A percentile compares a stretch with the other conserved stretches of the same genome.
Conservation (phyloP, 2,113 vertebrate species). For the Otocyon megalotis region DNA sequence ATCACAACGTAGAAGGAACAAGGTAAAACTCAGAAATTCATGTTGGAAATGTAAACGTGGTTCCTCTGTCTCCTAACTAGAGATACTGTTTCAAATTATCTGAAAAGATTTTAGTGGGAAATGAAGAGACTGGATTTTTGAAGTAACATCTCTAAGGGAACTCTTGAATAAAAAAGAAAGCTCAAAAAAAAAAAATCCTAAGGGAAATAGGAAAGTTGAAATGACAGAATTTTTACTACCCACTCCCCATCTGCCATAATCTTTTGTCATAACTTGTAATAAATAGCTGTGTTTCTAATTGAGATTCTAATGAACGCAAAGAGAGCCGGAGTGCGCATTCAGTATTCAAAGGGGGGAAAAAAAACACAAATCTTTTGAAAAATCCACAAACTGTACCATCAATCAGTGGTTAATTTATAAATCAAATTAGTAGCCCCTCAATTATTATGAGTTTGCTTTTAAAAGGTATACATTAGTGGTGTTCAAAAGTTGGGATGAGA, state of each 20-base stretch:
- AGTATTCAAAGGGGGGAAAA: neutral
- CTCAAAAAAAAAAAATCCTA: conserved; percentile 19
- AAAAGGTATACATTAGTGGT: neutral
- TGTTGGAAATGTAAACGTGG: neutral
- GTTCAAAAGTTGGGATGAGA: neutral
- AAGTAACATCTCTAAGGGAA: conserved; percentile 34
- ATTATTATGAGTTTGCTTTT: neutral
- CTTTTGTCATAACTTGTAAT: conserved; percentile 60
- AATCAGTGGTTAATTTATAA: neutral
- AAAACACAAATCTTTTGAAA: neutral
- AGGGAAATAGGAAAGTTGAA: conserved; percentile 19
- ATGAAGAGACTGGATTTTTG: conserved; percentile 25
- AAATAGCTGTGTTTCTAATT: conserved; percentile 10
- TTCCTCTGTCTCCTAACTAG: neutral
- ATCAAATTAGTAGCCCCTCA: neutral
- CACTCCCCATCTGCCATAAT: conserved; percentile 50
- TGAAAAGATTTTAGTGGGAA: neutral
- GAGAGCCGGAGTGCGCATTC: neutral
- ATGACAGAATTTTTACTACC: conserved; percentile 52
- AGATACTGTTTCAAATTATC: neutral
- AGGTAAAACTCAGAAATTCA: conserved; percentile 46
- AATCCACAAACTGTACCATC: neutral
- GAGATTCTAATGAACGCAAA: conserved; percentile 39
- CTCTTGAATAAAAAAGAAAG: conserved; percentile 48
- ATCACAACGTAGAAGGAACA: neutral